Conservation (phyloP, 37 sponge, comb jelly and placozoan genomes). For the Bolinopsis microptera region DNA sequence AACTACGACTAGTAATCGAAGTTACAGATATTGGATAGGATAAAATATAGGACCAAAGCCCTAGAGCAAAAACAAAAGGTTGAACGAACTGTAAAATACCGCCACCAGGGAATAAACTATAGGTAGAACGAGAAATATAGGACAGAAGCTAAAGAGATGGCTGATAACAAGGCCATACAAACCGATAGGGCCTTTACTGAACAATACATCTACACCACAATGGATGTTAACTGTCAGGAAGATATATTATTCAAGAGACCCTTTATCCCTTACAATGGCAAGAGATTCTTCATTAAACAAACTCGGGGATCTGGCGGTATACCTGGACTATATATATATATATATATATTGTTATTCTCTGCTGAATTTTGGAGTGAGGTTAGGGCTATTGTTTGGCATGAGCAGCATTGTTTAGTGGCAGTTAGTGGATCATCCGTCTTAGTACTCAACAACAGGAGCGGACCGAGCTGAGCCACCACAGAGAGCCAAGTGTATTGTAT, state of each 20-base stretch:
- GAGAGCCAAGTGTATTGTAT: too few species aligned
- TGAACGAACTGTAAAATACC: too few species aligned
- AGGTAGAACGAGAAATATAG: too few species aligned
- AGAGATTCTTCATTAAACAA: conserved; percentile 25
- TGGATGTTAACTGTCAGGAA: background rate
- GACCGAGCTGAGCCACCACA: too few species aligned
- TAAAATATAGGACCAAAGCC: too few species aligned
- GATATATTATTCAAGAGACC: conserved; percentile 48
- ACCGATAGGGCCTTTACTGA: background rate
- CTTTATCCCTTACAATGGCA: conserved; percentile 33
- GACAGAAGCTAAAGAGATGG: too few species aligned
- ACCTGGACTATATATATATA: background rate
- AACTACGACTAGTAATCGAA: too few species aligned
- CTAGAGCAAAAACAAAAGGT: too few species aligned
- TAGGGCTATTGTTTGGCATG: background rate
- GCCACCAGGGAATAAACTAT: too few species aligned
- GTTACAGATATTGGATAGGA: too few species aligned
- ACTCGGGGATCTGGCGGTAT: background rate
- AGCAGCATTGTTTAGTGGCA: background rate
- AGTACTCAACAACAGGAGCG: too few species aligned
- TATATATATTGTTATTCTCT: background rate
- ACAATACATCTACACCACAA: background rate
- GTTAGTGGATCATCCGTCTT: background rate
- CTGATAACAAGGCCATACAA: background rate
- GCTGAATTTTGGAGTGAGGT: background rate